Conservation (phyloP, 2,797 vertebrate species). For the Labeo calbasu region DNA sequence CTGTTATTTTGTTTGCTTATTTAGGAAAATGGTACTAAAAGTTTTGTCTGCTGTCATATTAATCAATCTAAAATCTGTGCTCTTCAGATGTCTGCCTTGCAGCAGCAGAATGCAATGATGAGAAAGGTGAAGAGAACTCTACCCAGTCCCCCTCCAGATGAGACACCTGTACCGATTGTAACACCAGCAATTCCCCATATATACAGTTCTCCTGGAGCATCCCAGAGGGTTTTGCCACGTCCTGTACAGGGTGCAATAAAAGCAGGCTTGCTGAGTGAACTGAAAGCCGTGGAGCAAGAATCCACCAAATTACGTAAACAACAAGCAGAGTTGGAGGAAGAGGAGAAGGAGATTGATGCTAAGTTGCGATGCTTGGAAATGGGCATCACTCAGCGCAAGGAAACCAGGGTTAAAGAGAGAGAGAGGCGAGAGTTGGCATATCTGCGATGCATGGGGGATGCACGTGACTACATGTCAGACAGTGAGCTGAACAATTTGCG, state of each 20-base stretch:
- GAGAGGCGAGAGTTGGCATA: slow-evolving; percentile 90
- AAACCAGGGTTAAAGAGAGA: slow-evolving; percentile 93
- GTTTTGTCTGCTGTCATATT: slow-evolving; percentile 12
- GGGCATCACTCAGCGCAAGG: slow-evolving; percentile 95
- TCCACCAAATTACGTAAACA: slow-evolving; percentile 98
- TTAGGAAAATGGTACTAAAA: not conserved
- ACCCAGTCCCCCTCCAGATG: slow-evolving; percentile 97
- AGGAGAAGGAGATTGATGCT: slow-evolving; percentile 99
- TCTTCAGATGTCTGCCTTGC: slow-evolving; percentile 88
- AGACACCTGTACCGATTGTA: slow-evolving; percentile 87
- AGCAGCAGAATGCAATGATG: slow-evolving; percentile 90
- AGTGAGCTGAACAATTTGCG: slow-evolving; percentile 95
- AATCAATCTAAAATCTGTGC: slow-evolving; percentile 5
- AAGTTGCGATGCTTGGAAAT: slow-evolving; percentile 96
- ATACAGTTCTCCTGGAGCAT: slow-evolving; percentile 86
- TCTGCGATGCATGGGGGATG: slow-evolving; percentile 88
- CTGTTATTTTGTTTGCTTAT: not conserved
- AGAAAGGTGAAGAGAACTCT: slow-evolving; percentile 99
- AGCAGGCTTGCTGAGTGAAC: slow-evolving; percentile 91
- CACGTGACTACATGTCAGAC: slow-evolving; percentile 95
- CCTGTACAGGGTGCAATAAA: slow-evolving; percentile 86
- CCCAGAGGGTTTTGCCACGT: slow-evolving; percentile 84
- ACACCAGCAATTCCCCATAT: slow-evolving; percentile 89
- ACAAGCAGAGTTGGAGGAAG: slow-evolving; percentile 96
- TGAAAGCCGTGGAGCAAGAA: slow-evolving; percentile 96